Conservation (phyloP, 1,140 invertebrate species). For the Drosophila triauraria region DNA sequence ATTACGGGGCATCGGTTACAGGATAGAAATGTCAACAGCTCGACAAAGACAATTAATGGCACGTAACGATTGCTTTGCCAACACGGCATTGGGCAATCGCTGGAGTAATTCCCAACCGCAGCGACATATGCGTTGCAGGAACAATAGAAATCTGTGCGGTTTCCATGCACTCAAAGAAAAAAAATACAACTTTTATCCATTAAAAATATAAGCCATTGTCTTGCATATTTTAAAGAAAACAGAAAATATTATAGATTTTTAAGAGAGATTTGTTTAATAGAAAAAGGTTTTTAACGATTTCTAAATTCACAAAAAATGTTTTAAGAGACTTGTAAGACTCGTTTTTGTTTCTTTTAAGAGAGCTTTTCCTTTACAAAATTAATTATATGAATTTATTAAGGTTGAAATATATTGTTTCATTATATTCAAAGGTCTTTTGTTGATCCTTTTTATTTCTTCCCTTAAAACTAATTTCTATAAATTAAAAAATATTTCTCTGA, state of each 20-base stretch:
- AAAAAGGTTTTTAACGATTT: too few relatives aligned
- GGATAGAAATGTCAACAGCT: slow-evolving; percentile 60
- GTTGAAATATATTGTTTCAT: background rate
- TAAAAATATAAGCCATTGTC: accelerated
- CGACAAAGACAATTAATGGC: slow-evolving; percentile 57
- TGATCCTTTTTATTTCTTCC: too few relatives aligned
- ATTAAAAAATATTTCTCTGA: background rate
- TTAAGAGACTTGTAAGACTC: too few relatives aligned
- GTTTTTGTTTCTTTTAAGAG: background rate
- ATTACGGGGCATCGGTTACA: slow-evolving; percentile 42
- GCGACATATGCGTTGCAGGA: slow-evolving; percentile 60
- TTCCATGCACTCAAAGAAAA: slow-evolving; percentile 9
- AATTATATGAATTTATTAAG: background rate
- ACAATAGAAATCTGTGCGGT: slow-evolving; percentile 64
- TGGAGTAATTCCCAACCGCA: slow-evolving; percentile 16
- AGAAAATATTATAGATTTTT: background rate
- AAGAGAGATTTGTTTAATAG: background rate
- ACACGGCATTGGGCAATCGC: slow-evolving; percentile 48
- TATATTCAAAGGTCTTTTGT: too few relatives aligned
- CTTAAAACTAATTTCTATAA: too few relatives aligned
- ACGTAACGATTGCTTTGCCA: slow-evolving; percentile 70
- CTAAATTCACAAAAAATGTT: too few relatives aligned
- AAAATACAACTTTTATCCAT: background rate
- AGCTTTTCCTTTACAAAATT: background rate
- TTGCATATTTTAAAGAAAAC: too few relatives aligned